Conservation (phyloP, 2,113 vertebrate genomes). For the Micronycteris hirsuta region DNA sequence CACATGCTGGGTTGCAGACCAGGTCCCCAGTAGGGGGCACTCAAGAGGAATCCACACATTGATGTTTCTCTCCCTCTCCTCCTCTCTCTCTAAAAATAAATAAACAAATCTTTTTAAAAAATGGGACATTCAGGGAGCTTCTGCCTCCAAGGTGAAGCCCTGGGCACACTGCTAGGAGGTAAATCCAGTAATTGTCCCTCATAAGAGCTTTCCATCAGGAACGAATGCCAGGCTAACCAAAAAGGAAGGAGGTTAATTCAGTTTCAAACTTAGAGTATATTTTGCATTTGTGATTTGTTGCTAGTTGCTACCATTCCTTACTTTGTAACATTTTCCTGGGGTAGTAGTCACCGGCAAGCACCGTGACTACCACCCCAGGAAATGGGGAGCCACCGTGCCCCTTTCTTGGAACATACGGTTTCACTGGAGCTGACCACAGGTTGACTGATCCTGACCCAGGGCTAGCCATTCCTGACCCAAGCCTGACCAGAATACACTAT, state of each 20-base stretch:
- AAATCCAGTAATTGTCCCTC: background rate
- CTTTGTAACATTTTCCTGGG: background rate
- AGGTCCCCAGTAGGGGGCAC: no score
- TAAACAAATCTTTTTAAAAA: no score
- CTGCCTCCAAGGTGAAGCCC: background rate
- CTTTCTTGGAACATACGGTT: background rate
- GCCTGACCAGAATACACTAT: background rate
- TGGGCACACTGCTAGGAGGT: background rate
- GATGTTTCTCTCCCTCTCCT: no score
- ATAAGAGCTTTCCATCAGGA: background rate
- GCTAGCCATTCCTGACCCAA: background rate
- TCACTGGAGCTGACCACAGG: no score
- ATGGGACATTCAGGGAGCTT: background rate
- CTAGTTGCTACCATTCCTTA: background rate
- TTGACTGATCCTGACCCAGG: background rate
- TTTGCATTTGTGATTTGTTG: background rate
- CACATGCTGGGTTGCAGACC: no score
- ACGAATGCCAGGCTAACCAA: background rate
- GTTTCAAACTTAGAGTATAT: background rate
- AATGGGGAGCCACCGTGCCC: background rate
- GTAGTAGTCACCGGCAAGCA: background rate
- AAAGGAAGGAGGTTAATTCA: background rate
- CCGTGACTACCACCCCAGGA: no score
- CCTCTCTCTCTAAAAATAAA: no score
- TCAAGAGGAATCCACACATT: no score